Conservation (phyloP, 2,888 invertebrate species). For the Muscina levida region DNA sequence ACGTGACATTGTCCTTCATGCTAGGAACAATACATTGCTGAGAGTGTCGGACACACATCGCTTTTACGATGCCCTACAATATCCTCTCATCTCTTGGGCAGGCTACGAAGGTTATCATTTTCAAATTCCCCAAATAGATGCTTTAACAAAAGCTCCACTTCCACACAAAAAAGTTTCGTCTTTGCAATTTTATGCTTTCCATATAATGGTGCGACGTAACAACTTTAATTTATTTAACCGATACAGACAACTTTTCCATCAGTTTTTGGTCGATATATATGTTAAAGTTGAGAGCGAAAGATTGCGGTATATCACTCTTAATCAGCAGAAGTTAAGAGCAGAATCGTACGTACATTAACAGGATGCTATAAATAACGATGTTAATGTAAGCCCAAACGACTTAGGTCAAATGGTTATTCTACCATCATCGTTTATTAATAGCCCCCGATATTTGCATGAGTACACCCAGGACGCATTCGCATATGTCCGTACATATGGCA, state of each 20-base stretch:
- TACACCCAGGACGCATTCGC: neutral
- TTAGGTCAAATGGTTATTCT: constrained; percentile 2
- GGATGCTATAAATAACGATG: constrained; percentile 6
- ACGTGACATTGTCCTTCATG: neutral
- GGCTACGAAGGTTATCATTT: neutral
- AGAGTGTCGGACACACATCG: neutral
- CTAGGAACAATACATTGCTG: neutral
- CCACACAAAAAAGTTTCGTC: constrained; percentile 39
- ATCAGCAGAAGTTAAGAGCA: constrained; percentile 56
- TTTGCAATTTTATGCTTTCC: constrained; percentile 52
- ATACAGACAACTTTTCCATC: constrained; percentile 71
- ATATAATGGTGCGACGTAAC: constrained; percentile 36
- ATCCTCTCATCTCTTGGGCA: neutral
- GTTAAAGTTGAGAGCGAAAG: constrained; percentile 75
- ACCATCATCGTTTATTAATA: neutral
- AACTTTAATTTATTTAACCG: constrained; percentile 64
- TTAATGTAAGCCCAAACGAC: constrained; percentile 6
- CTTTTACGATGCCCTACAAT: constrained; percentile 1
- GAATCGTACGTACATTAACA: constrained; percentile 9
- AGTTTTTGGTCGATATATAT: constrained; percentile 75
- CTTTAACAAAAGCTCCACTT: neutral
- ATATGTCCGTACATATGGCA: constrained; percentile 7
- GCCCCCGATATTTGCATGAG: neutral
- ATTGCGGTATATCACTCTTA: constrained; percentile 71
- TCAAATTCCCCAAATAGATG: constrained; percentile 9